These are phyloP conservation scores for Oegoconia quadripuncta DNA, from an alignment of 2,888 invertebrate genomes.

Conservation along the genomic window DNA sequence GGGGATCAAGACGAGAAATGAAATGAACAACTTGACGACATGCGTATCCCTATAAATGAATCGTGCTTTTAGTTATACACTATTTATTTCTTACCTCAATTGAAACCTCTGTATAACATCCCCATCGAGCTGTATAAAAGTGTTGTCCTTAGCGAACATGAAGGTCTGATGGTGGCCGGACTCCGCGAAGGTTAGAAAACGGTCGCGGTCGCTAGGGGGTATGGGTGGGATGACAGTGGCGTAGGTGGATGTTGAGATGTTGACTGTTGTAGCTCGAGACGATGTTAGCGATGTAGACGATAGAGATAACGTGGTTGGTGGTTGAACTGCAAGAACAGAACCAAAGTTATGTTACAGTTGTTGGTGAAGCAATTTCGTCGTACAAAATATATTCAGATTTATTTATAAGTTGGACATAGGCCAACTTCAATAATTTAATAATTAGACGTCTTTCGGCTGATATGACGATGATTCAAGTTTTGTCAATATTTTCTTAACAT, in stretches of 20 bases:
- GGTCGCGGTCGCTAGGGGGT: constrained; percentile 86
- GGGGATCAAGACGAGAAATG: too few species aligned
- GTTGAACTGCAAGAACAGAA: constrained; percentile 39
- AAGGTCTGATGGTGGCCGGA: constrained; percentile 92
- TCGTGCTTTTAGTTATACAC: too few species aligned
- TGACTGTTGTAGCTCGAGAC: constrained; percentile 61
- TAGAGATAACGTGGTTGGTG: constrained; percentile 52
- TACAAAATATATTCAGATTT: too few species aligned
- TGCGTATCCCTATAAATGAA: too few species aligned
- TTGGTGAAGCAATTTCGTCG: too few species aligned
- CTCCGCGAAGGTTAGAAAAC: constrained; percentile 91
- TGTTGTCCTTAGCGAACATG: constrained; percentile 94
- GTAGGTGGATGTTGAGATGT: constrained; percentile 62
- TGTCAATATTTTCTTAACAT: too few species aligned
- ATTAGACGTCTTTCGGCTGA: too few species aligned
- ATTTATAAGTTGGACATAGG: too few species aligned
- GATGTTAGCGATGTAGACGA: constrained; percentile 39
- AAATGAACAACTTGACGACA: too few species aligned
- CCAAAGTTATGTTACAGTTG: neutral
- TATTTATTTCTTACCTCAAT: constrained; percentile 90
- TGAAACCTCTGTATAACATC: constrained; percentile 94
- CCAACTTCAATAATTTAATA: too few species aligned
- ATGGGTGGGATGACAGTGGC: constrained; percentile 79
- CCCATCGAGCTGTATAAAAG: constrained; percentile 94
- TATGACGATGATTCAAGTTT: too few species aligned